Conservation (phyloP, 1,140 invertebrate genomes). For the Vollenhovia emeryi region DNA sequence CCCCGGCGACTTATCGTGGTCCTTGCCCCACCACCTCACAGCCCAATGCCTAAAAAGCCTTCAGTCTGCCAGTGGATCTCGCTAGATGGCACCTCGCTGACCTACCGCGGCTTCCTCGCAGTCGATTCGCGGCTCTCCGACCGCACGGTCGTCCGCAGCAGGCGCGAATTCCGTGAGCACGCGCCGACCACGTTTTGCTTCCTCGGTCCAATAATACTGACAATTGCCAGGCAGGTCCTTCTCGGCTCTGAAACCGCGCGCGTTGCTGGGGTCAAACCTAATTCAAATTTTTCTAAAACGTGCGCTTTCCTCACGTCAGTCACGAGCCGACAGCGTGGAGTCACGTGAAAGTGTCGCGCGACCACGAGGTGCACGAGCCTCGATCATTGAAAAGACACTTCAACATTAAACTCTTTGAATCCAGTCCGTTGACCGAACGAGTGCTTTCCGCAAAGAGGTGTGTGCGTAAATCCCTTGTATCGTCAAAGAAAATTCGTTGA, state of each 20-base stretch:
- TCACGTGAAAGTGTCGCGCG: conserved; percentile 62
- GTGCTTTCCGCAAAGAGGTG: conserved; percentile 16
- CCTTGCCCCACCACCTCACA: conserved; percentile 1
- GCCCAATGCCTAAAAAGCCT: conserved; percentile 6
- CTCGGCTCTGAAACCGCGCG: conserved; percentile 25
- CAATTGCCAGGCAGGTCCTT: conserved; percentile 19
- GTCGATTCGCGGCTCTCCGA: conserved; percentile 73
- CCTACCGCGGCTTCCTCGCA: conserved; percentile 70
- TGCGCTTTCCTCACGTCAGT: conserved; percentile 66
- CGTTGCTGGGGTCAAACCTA: neutral
- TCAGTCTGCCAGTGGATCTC: conserved; percentile 54
- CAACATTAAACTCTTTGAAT: neutral
- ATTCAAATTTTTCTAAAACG: neutral
- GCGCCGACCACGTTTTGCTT: conserved; percentile 7
- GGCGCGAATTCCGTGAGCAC: conserved; percentile 55
- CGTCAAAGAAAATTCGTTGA: conserved; percentile 8
- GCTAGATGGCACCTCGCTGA: conserved; percentile 74
- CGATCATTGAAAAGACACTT: neutral
- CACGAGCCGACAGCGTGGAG: conserved; percentile 76
- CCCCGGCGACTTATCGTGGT: conserved; percentile 19
- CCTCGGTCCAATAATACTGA: conserved; percentile 7
- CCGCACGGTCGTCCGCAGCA: conserved; percentile 67
- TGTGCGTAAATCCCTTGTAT: neutral
- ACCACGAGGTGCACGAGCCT: conserved; percentile 40
- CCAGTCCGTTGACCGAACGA: neutral